These are phyloP conservation scores for Dallia pectoralis DNA, from an alignment of 2,797 vertebrate genomes.

Conservation along the genomic window DNA sequence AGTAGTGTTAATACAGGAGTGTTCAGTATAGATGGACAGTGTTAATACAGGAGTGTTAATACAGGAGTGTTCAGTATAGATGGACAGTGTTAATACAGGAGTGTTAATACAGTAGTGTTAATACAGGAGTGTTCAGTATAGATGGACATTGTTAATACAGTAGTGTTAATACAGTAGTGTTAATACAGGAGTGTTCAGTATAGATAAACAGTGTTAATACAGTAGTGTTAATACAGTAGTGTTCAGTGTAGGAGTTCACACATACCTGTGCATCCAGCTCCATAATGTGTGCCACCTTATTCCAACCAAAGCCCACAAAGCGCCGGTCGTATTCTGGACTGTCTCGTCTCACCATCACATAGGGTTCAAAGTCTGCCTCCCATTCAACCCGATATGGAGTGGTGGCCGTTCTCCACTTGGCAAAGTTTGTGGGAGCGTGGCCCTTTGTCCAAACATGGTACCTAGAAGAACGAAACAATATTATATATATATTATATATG, in stretches of 20 bases:
- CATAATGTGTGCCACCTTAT: conserved; percentile 99
- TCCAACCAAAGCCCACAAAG: conserved; percentile 98
- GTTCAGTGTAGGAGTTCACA: no score
- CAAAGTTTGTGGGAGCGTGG: conserved; percentile 96
- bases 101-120: no score
- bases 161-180: conserved; percentile 21
- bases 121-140: no score
- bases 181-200: background rate
- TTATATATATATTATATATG: no score
- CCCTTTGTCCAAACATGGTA: conserved; percentile 99
- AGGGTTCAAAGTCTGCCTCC: conserved; percentile 98
- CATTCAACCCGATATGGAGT: conserved; percentile 94
- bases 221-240: conserved; percentile 13
- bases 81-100: background rate
- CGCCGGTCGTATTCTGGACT: conserved; percentile 95
- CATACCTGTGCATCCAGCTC: conserved; percentile 95
- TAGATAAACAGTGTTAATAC: conserved; percentile 16
- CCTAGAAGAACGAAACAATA: conserved; percentile 66
- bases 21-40: background rate
- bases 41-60: background rate
- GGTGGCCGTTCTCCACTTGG: conserved; percentile 97
- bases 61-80: background rate
- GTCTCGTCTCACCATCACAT: conserved; percentile 91
- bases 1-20: no score
- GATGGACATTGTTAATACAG: background rate